A percentile compares a stretch with the other conserved stretches of the same genome.
phyloP scores from a whole-genome alignment of 2,113 vertebrate species.

The Paradisaea rubra region DNA sequence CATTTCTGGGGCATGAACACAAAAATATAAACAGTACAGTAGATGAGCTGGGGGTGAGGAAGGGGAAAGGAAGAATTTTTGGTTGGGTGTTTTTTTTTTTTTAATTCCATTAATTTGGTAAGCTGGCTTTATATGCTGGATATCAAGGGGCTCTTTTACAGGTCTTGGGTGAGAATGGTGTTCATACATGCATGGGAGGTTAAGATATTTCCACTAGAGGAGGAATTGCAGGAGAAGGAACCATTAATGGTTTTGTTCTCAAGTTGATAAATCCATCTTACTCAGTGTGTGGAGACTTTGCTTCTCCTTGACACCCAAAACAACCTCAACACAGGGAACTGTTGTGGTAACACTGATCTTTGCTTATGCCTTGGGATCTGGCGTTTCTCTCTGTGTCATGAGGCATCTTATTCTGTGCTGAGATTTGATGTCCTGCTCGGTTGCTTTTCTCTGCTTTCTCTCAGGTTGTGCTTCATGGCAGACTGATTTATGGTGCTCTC shows the following conservation, averaged over 20 bases:
- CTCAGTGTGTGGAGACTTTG: neutral
- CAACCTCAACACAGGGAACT: neutral
- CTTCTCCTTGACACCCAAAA: neutral
- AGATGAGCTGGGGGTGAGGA: neutral
- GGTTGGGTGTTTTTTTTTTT: neutral
- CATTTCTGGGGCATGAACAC: neutral
- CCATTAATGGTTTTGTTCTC: neutral
- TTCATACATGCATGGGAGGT: neutral
- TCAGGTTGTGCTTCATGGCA: neutral
- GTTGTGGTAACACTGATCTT: conserved; percentile 25
- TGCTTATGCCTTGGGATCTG: conserved; percentile 1
- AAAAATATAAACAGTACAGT: neutral
- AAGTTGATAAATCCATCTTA: neutral
- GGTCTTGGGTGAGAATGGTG: neutral
- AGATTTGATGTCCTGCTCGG: neutral
- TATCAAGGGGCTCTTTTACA: neutral
- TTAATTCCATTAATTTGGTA: neutral
- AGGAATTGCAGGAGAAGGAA: neutral
- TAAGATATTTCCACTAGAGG: neutral
- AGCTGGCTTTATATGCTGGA: neutral
- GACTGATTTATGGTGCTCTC: neutral
- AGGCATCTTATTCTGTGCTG: neutral
- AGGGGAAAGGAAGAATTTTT: neutral
- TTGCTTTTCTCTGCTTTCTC: neutral
- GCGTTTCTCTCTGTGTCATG: neutral